Base-by-base conservation (phyloP, 2,113 vertebrate species). In the Tyrannus savana region DNA sequence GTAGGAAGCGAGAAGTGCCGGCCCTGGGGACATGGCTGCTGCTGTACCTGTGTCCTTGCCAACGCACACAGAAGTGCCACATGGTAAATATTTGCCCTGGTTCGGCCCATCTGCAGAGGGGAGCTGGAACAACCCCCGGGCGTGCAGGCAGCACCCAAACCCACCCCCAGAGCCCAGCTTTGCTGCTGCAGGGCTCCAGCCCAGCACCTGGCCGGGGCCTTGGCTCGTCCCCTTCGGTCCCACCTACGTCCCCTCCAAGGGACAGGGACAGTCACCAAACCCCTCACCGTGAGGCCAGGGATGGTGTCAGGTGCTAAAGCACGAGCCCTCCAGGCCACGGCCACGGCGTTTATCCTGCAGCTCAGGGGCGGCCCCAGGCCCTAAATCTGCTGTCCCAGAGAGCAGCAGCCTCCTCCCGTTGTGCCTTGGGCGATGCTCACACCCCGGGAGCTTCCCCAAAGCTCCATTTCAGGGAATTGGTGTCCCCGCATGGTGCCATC, bases 91-190 rank as follows among this genome's bases (percentile, higher is more conserved):
- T 90, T 92, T 90, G 75, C 63, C 59, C 72, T 2, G 72, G 67
- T 91, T 10, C 28, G 22, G 81, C 68, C 63, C 71, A 39, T 12
- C 56, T 50, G 50, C 55, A 39, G 28, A 33, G 62, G 83, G 89
- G 72, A 69, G 60, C n/a, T 16, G 58, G 35, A 44, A 39, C 13
- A 37, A 50, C 23, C 6, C 17, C 17, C 41, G 41, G 0, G 1
- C 14, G 67, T 3, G 41, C 50, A 7, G 13, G 24, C n/a, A 28
- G 55, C 1, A 19, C 44, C 3, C 21, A 5, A 37, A 21, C 19
- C 52, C 35, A 3, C 17, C 64, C 23, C 0, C 63, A 21, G 3
- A 27, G 11, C 0, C 1, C 3, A 2, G 41, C 4, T 6, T 17
- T 12, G 24, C 5, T 1, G 41, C 50, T 52, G 27, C 50, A 17